Evolutionary conservation across 2,888 invertebrate species (phyloP).

Genomic region (Sinodicranocentrus sp.): DNA sequence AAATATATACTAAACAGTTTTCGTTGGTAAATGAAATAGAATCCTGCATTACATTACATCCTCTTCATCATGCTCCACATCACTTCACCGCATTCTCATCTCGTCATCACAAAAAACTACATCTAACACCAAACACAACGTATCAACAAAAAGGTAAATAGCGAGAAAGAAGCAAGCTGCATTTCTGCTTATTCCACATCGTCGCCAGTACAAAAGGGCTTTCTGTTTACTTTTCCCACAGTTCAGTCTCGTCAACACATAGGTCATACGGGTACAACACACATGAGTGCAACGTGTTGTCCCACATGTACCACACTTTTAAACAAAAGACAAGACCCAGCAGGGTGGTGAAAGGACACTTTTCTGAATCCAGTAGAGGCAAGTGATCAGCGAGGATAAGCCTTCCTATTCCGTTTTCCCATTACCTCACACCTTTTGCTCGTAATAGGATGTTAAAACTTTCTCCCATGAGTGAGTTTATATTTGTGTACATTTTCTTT

Average conservation of each 20-base stretch:
- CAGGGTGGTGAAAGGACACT: too few species aligned
- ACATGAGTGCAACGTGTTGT: background rate
- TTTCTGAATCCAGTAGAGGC: too few species aligned
- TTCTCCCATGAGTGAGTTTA: too few species aligned
- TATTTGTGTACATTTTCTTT: too few species aligned
- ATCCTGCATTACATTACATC: background rate
- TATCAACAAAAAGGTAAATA: conserved; percentile 2
- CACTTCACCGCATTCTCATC: conserved; percentile 9
- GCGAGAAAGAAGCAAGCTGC: background rate
- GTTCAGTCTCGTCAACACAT: conserved; percentile 5
- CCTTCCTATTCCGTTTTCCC: too few species aligned
- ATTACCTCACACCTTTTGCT: too few species aligned
- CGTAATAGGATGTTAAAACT: too few species aligned
- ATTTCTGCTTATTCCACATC: conserved; percentile 16
- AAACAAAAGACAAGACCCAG: background rate
- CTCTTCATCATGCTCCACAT: conserved; percentile 9
- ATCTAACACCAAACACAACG: background rate
- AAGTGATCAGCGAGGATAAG: too few species aligned
- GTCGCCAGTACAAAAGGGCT: conserved; percentile 20
- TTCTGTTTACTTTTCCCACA: conserved; percentile 23
- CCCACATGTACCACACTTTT: background rate
- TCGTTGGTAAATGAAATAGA: background rate
- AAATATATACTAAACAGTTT: background rate
- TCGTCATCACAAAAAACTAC: conserved; percentile 6
- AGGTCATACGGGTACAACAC: background rate